Conservation (phyloP, 1,140 invertebrate species). For the Asobara japonica region DNA sequence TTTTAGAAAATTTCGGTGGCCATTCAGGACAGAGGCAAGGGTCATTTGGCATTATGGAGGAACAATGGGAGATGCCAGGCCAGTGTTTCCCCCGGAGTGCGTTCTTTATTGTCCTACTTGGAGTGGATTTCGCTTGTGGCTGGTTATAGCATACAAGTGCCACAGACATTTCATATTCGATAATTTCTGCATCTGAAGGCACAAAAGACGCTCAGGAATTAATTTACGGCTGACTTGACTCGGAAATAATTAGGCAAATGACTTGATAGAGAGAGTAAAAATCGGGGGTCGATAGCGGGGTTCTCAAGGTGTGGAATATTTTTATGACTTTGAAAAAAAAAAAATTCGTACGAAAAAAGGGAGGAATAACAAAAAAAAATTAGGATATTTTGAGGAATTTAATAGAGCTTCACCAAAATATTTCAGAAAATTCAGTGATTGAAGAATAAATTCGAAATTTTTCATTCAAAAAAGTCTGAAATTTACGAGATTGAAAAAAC, state of each 20-base stretch:
- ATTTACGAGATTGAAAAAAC: no score
- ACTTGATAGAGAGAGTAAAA: no score
- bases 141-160: conserved; percentile 12
- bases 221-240: background rate
- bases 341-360: no score
- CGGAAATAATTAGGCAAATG: background rate
- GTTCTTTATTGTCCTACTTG: conserved; percentile 11
- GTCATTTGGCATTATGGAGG: background rate
- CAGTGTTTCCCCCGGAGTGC: conserved; percentile 1
- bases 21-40: background rate
- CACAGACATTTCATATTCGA: conserved; percentile 21
- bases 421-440: no score
- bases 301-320: no score
- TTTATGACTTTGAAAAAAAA: no score
- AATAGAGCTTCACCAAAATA: no score
- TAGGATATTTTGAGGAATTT: no score
- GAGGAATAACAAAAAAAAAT: no score
- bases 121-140: background rate
- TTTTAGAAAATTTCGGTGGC: background rate
- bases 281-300: no score
- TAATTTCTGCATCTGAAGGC: conserved; percentile 15
- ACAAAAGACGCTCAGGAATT: conserved; percentile 12
- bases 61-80: conserved; percentile 18
- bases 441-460: no score
- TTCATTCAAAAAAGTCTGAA: no score